Evolutionary conservation across 2,113 vertebrate genomes (phyloP), one percentile per base, ranked within the genome.

Genomic region (Tauraco erythrolophus): DNA sequence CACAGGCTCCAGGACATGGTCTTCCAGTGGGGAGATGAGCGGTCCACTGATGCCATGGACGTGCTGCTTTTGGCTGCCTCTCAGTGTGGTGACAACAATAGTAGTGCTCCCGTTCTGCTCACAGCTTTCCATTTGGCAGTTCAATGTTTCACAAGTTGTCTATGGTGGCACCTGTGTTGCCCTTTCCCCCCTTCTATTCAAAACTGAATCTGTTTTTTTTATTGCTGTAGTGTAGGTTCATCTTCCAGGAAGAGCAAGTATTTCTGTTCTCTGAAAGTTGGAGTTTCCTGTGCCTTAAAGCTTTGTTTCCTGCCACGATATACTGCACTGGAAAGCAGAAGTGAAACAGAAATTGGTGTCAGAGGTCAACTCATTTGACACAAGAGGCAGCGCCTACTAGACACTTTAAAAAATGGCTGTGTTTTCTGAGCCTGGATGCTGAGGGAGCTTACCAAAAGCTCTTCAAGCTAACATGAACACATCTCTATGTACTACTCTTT

Each of bases 201-300:
- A 72, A 86, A 48, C 17, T 9, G 15, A 21, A 46, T 92, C 2
- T n/a, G n/a, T n/a, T 82, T 77, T 74, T 83, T 33, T 75, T 79
- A 33, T 21, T 50, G 9, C 27, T 1, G 0, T 53, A 30, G 41
- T 14, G 4, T 14, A 37, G 16, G 37, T 21, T n/a, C 25, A 4
- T 60, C 41, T 14, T 19, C 12, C 27, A 50, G 46, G 46, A 87
- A 66, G 43, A 70, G 14, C 6, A 81, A 65, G 51, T 22, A 14
- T 35, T 41, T 89, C 21, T 95, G 2, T 78, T 81, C 28, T 75
- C 46, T 54, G 46, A 31, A 65, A 84, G 51, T 9, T 14, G 15
- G 56, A 56, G n/a, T 62, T 87, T 89, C 69, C 54, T 57, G 7
- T 8, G 5, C 27, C 58, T 77, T 79, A 89, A 54, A 84, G 58